Evolutionary conservation across 2,113 vertebrate genomes (phyloP).

Genomic region (Mormyrus iriodes): DNA sequence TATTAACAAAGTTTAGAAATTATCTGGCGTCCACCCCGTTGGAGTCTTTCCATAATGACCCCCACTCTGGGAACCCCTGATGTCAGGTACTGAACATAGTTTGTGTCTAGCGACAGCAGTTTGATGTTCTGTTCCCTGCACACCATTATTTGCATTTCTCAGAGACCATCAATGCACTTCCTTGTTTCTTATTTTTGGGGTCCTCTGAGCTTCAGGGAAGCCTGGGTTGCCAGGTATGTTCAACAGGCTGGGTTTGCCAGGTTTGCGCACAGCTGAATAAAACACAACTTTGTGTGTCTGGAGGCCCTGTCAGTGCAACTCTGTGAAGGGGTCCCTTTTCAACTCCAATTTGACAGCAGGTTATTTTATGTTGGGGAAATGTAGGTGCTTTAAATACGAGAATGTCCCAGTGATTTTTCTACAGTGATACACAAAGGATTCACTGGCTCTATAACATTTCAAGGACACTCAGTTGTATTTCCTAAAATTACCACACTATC

Average conservation of each 20-base stretch:
- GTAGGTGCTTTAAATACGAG: neutral
- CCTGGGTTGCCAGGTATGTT: neutral
- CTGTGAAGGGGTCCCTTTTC: neutral
- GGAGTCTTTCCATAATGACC: neutral
- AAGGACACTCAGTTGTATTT: neutral
- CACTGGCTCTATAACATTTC: neutral
- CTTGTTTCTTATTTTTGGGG: neutral
- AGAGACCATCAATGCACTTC: too few species aligned
- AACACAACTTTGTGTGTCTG: neutral
- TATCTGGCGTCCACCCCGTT: neutral
- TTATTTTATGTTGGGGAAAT: neutral
- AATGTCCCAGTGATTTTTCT: neutral
- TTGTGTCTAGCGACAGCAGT: neutral
- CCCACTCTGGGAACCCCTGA: neutral
- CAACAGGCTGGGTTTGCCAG: neutral
- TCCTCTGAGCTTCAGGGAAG: neutral
- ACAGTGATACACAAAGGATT: neutral
- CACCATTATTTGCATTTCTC: neutral
- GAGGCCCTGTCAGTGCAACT: neutral
- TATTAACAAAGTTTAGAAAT: neutral
- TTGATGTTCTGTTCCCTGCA: neutral
- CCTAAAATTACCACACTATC: neutral
- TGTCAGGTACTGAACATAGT: neutral
- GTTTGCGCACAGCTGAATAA: neutral
- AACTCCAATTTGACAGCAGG: neutral